phyloP scores from a whole-genome alignment of 2,797 vertebrate species.

The Antrozous pallidus region DNA sequence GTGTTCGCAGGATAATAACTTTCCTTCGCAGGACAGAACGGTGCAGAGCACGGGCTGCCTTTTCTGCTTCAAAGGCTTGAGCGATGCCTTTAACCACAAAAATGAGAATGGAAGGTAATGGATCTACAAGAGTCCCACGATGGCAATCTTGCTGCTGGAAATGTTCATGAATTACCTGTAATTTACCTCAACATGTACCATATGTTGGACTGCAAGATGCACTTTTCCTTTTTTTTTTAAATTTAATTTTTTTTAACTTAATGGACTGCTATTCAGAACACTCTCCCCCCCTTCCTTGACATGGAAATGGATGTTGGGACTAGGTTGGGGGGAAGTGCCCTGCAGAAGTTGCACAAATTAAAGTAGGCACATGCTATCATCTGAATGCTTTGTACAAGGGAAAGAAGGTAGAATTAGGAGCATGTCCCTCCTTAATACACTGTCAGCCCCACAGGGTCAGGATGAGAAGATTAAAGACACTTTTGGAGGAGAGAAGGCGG shows the following conservation, averaged over 20 bases:
- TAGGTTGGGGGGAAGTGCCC: not conserved
- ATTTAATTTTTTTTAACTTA: slow-evolving; percentile 52
- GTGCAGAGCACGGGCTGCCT: slow-evolving; percentile 41
- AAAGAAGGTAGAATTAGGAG: slow-evolving; percentile 32
- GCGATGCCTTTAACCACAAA: slow-evolving; percentile 68
- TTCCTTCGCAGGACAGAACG: slow-evolving; percentile 65
- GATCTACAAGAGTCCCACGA: slow-evolving; percentile 58
- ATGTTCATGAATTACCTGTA: slow-evolving; percentile 71
- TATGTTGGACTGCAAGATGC: slow-evolving; percentile 67
- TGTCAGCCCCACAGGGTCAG: not conserved
- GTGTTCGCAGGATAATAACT: slow-evolving; percentile 64
- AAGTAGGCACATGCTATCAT: not conserved
- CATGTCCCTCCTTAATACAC: not conserved
- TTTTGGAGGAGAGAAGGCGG: not conserved
- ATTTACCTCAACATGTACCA: slow-evolving; percentile 76
- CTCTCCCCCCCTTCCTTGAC: not conserved
- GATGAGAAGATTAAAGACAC: not conserved
- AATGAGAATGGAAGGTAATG: slow-evolving; percentile 57
- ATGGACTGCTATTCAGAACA: slow-evolving; percentile 60
- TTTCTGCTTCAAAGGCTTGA: slow-evolving; percentile 73
- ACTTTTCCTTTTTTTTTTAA: slow-evolving; percentile 7
- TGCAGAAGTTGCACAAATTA: slow-evolving; percentile 54
- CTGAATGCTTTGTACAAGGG: not conserved
- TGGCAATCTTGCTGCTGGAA: slow-evolving; percentile 73
- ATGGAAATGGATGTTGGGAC: slow-evolving; percentile 48